Conservation (phyloP, 2,797 vertebrate genomes). For the Mormyrus hasselquistii region DNA sequence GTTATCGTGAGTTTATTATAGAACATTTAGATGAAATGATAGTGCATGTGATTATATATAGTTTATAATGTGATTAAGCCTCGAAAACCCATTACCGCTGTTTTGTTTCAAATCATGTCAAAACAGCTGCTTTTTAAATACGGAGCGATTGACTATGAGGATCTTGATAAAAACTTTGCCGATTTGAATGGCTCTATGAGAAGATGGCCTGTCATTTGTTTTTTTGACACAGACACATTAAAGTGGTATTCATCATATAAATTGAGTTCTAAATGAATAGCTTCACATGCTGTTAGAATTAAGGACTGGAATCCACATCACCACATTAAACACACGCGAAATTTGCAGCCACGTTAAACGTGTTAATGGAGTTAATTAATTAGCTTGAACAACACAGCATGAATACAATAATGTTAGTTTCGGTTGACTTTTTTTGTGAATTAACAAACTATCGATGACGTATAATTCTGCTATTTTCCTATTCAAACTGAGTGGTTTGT, state of each 20-base stretch:
- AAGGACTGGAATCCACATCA: conserved; percentile 62
- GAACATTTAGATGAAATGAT: not conserved
- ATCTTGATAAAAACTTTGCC: not conserved
- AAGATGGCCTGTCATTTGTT: conserved; percentile 26
- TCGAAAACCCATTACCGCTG: not conserved
- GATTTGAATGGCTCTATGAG: conserved; percentile 28
- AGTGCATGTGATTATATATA: not conserved
- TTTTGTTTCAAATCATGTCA: not conserved
- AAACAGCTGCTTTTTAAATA: not conserved
- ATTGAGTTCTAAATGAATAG: conserved; percentile 26
- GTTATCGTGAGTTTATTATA: not conserved
- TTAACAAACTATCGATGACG: conserved; percentile 18
- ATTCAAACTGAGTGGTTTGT: not conserved
- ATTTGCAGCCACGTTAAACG: conserved; percentile 43
- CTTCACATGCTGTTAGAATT: conserved; percentile 44
- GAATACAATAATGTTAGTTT: conserved; percentile 70
- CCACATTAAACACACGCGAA: conserved; percentile 45
- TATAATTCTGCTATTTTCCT: not conserved
- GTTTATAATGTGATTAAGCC: conserved; percentile 2
- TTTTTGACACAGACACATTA: conserved; percentile 30
- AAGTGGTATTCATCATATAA: conserved; percentile 24
- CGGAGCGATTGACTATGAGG: not conserved
- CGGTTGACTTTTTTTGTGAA: conserved; percentile 37
- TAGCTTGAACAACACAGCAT: conserved; percentile 60
- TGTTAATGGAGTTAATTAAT: conserved; percentile 66